phyloP scores from a whole-genome alignment of 1,140 invertebrate species.

The Diplogasteroides magnus region DNA sequence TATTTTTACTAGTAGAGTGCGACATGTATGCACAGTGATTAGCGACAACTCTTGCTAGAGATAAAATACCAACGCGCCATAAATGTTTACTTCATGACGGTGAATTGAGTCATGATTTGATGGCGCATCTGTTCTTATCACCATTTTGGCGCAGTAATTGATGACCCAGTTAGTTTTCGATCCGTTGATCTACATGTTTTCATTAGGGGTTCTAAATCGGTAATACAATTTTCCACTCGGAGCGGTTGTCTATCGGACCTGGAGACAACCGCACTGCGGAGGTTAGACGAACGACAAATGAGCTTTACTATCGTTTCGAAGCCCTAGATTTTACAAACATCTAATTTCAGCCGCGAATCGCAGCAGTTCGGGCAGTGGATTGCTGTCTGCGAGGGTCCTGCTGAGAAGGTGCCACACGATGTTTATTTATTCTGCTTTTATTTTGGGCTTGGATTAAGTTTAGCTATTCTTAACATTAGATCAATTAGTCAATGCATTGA shows the following conservation, averaged over 20 bases:
- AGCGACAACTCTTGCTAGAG: neutral
- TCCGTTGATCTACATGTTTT: neutral
- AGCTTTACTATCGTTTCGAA: neutral
- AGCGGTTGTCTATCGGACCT: too few relatives aligned
- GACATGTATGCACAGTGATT: neutral
- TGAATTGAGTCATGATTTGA: too few relatives aligned
- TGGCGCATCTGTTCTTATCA: too few relatives aligned
- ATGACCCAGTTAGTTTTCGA: too few relatives aligned
- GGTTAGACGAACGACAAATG: too few relatives aligned
- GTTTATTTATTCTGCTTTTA: neutral
- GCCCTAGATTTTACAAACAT: neutral
- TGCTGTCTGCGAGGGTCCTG: neutral
- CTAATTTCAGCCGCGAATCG: neutral
- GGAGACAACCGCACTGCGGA: too few relatives aligned
- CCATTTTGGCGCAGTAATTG: too few relatives aligned
- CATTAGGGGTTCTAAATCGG: neutral
- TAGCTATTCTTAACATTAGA: neutral
- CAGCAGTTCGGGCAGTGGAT: neutral
- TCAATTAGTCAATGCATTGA: neutral
- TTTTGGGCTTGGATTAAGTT: neutral
- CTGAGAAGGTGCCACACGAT: neutral
- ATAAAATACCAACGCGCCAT: neutral
- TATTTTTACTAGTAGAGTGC: neutral
- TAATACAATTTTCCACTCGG: neutral
- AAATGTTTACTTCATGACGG: too few relatives aligned